Base-by-base conservation (phyloP, 2,888 invertebrate species). In the Argyresthia albistria region DNA sequence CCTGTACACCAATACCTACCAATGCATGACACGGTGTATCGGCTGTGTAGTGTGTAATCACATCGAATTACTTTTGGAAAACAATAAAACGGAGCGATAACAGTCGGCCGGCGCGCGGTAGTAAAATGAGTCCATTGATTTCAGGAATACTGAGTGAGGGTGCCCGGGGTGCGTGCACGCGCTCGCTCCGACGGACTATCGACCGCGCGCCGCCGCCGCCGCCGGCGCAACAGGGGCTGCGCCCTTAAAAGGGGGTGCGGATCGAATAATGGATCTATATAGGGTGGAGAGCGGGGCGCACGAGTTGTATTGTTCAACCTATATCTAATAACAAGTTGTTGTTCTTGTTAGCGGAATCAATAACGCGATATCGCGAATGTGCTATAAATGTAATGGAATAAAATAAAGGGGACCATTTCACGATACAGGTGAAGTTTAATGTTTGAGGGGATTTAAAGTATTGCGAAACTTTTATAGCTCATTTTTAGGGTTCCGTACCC, bases 51-150 rank as follows among this genome's bases (percentile, higher is more conserved):
- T 25, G 9, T 71, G 74, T 73, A 76, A 73, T 74, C 73, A 65
- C 69, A 65, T 59, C 55, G 67, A 80, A 82, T 84, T 82, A 82
- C 77, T 83, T 82, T 79, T 65, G 63, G 64, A 76, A 73, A 81
- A 81, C 81, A 72, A 84, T 83, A 82, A 84, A 59, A 52, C 39
- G 14, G 25, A 14, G 69, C 78, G 84, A 86, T 84, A 84, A 84
- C 60, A 63, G 65, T 60, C 64, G 66, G 63, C 69, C 71, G 57
- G 62, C 68, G 60, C 59, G 57, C 58, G 64, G 47, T 39, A 50
- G 50, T 60, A 55, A 57, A 70, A 70, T 67, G 73, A 70, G n/a
- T 25, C 9, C 11, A 43, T 60, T 61, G 59, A 56, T 50, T 35
- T 37, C 42, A 50, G 25, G 25, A 25, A 25, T 6, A 25, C 3